phyloP scores from a whole-genome alignment of 1,140 invertebrate genomes.

The Homalodisca vitripennis region DNA sequence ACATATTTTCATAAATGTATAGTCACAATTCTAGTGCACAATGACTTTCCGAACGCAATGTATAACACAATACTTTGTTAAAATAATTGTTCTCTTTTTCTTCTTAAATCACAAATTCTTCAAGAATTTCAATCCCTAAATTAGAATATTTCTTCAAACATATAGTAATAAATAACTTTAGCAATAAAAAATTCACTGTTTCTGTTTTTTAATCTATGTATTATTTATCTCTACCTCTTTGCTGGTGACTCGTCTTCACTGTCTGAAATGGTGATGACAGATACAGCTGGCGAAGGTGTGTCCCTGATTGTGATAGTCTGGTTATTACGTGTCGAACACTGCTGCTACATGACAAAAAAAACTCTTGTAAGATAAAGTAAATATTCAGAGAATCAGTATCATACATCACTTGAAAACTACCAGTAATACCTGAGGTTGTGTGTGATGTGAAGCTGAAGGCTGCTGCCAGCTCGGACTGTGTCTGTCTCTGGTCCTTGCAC shows the following conservation, averaged over 20 bases:
- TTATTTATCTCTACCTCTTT: no score
- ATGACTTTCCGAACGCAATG: no score
- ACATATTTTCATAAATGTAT: no score
- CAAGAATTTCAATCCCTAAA: no score
- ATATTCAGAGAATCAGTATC: not conserved
- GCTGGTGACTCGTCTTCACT: slow-evolving; percentile 82
- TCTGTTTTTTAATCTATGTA: no score
- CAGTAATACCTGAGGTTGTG: not conserved
- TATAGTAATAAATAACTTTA: no score
- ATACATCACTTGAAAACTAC: not conserved
- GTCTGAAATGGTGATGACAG: slow-evolving; percentile 95
- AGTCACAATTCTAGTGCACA: no score
- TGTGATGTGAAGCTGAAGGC: slow-evolving; percentile 9
- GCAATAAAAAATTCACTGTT: no score
- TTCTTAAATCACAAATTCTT: no score
- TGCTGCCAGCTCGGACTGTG: slow-evolving; percentile 17
- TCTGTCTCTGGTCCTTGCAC: slow-evolving; percentile 5
- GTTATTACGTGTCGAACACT: slow-evolving; percentile 44
- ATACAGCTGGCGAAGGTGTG: slow-evolving; percentile 91
- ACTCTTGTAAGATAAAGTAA: not conserved
- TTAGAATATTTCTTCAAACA: no score
- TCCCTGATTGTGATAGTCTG: slow-evolving; percentile 86
- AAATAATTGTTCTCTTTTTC: no score
- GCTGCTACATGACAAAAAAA: not conserved
- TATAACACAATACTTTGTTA: no score